Base-by-base conservation (phyloP, 2,797 vertebrate genomes). In the Geotrypetes seraphini region DNA sequence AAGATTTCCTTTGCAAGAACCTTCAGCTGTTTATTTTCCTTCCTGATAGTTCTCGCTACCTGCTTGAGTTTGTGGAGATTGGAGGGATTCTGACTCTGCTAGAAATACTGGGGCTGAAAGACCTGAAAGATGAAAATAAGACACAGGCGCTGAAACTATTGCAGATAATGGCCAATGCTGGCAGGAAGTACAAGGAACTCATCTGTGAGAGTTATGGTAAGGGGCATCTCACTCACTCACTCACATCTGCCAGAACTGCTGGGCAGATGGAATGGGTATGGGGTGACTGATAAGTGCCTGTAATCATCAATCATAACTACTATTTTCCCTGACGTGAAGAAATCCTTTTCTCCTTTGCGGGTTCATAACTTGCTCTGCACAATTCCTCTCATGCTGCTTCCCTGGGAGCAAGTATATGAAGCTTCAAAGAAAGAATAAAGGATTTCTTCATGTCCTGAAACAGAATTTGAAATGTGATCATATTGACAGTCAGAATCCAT, bases 121-220 rank as follows among this genome's bases (percentile, higher is more conserved):
- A 71, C 25, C 59, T 59, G 39, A 81, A 60, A 38, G 83, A 89
- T 6, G 70, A 78, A 18, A 63, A 85, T 36, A 88, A 88, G 62
- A 64, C 41, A 3, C 75, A 83, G 45, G 75, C 78, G 16, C 41
- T 92, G 36, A 66, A 37, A 28, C 75, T 92, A 20, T 80, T 94
- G 35, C 72, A 85, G 41, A 60, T 63, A 2, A 5, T 91, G 6
- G 68, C 84, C 25, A 66, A 68, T 0, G 22, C 62, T 5, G 87
- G 88, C 20, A 75, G 72, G 53, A 87, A 78, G 28, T 84, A 78
- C 56, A 91, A 91, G 63, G 90, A 94, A 63, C 56, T 90, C 23
- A 81, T 93, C 49, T 90, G 88, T 66, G 79, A 90, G 70, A 85
- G 82, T 66, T 74, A 74, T 0, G 83, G 88, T 90, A 64, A 7